phyloP scores from a whole-genome alignment of 2,888 invertebrate species.

The Stenichneumon culpator region DNA sequence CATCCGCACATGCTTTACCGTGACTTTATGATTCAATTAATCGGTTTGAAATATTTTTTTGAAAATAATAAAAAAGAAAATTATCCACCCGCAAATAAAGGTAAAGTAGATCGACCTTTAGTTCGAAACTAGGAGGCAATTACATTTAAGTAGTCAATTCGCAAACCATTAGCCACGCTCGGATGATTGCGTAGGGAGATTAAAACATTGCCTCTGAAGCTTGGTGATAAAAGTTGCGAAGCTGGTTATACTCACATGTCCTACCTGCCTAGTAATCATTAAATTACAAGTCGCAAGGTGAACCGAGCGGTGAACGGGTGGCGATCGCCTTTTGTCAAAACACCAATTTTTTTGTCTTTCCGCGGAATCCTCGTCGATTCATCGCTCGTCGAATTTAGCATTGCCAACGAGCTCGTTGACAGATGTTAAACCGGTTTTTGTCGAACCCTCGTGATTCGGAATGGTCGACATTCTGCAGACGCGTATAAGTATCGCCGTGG shows the following conservation, averaged over 20 bases:
- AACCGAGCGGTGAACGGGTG: not conserved
- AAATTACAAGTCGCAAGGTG: not conserved
- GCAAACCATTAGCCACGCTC: not conserved
- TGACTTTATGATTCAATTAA: not conserved
- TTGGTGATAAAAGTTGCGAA: not conserved
- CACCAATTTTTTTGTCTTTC: slow-evolving; percentile 13
- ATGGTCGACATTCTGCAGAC: slow-evolving; percentile 30
- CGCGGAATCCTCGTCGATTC: slow-evolving; percentile 42
- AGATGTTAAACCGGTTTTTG: slow-evolving; percentile 56
- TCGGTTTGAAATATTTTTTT: not conserved
- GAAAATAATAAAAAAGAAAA: not conserved
- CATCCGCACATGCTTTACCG: not conserved
- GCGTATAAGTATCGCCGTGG: not conserved
- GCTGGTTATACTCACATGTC: not conserved
- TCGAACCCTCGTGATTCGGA: slow-evolving; percentile 55
- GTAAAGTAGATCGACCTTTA: not conserved
- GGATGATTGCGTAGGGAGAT: not conserved
- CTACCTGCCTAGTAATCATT: not conserved
- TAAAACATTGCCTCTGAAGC: not conserved
- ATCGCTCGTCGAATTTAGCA: slow-evolving; percentile 36
- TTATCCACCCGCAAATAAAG: not conserved
- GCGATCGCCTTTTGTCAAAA: not conserved
- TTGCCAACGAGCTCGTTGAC: slow-evolving; percentile 26
- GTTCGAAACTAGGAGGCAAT: not conserved
- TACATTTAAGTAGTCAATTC: not conserved